Conservation (phyloP, 2,113 vertebrate genomes). For the Chlamydotis undulata region DNA sequence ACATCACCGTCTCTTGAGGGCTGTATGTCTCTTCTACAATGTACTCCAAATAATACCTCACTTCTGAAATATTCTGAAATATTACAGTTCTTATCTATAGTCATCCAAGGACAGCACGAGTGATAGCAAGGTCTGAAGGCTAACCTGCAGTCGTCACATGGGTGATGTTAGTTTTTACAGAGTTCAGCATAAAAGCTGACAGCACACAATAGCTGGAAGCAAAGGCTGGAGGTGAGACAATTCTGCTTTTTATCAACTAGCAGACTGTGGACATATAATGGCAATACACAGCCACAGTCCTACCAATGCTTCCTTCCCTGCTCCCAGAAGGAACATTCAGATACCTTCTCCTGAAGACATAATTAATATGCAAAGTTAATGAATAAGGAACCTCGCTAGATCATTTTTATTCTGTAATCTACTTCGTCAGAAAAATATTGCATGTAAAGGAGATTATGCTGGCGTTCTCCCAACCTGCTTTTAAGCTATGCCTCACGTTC, state of each 20-base stretch:
- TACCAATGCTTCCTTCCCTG: neutral
- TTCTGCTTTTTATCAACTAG: neutral
- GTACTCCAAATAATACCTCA: neutral
- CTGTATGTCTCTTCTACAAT: neutral
- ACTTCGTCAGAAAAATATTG: neutral
- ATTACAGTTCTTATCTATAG: neutral
- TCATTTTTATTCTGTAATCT: neutral
- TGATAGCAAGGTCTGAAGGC: neutral
- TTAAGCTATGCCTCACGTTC: neutral
- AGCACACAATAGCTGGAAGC: neutral
- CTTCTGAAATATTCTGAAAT: constrained; percentile 2
- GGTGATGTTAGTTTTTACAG: neutral
- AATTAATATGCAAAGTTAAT: neutral
- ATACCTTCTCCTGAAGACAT: neutral
- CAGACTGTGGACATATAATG: neutral
- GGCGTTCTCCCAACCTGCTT: neutral
- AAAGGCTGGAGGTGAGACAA: neutral
- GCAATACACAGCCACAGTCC: neutral
- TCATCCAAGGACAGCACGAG: neutral
- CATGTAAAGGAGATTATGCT: neutral
- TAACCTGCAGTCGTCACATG: neutral
- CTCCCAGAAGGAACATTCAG: neutral
- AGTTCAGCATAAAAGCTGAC: neutral
- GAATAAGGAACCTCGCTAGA: neutral
- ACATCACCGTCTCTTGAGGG: neutral